Evolutionary conservation across 1,140 invertebrate genomes (phyloP).

Genomic region (Ptiloglossa arizonensis): DNA sequence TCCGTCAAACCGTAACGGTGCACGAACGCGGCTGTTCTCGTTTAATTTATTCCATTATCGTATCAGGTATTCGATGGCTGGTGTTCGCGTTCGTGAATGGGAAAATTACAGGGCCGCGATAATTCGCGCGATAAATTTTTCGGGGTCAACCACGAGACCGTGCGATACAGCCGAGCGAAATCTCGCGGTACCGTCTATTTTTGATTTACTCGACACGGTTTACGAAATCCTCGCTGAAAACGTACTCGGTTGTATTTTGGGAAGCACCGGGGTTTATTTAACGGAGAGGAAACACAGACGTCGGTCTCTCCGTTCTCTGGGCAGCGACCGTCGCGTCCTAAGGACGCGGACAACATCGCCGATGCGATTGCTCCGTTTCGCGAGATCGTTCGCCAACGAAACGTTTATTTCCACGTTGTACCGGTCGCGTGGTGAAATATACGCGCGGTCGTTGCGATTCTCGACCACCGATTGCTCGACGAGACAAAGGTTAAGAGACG

Average conservation of each 20-base stretch:
- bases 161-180: slow-evolving; percentile 10
- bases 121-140: slow-evolving; percentile 8
- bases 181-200: slow-evolving; percentile 34
- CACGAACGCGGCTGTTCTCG: background rate
- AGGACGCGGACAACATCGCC: too few relatives aligned
- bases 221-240: slow-evolving; percentile 30
- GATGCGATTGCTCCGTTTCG: too few relatives aligned
- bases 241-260: slow-evolving; percentile 19
- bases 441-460: too few relatives aligned
- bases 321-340: background rate
- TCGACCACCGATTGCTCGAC: too few relatives aligned
- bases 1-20: background rate
- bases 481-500: too few relatives aligned
- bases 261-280: slow-evolving; percentile 11
- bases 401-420: too few relatives aligned
- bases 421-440: too few relatives aligned
- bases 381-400: too few relatives aligned
- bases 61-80: background rate
- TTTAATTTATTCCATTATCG: background rate
- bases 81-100: too few relatives aligned
- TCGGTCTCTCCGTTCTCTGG: background rate
- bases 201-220: slow-evolving; percentile 38
- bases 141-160: background rate
- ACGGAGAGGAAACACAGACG: background rate
- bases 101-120: slow-evolving; percentile 22